Conservation (phyloP, 2,888 invertebrate species). For the Cephus rjabovi region DNA sequence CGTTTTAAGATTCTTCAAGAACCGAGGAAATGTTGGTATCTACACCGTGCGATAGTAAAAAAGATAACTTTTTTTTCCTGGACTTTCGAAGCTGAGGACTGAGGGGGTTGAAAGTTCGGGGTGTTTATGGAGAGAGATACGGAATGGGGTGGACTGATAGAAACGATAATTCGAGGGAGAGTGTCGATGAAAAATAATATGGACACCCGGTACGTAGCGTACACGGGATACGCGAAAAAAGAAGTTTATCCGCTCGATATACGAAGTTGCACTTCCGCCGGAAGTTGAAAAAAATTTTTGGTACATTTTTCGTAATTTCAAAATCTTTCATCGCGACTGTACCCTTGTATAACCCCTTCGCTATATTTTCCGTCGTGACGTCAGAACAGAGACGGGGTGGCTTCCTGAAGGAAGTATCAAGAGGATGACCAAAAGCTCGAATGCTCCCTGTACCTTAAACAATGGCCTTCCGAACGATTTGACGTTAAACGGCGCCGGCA, state of each 20-base stretch:
- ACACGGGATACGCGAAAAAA: background rate
- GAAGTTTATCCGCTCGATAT: background rate
- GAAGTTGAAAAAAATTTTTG: background rate
- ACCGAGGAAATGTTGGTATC: background rate
- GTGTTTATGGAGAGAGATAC: background rate
- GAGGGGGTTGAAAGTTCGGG: background rate
- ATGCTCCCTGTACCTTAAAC: constrained; percentile 55
- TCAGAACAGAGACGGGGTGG: constrained; percentile 16
- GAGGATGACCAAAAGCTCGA: constrained; percentile 57
- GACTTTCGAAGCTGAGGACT: background rate
- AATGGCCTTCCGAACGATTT: constrained; percentile 65
- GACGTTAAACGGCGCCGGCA: constrained; percentile 55
- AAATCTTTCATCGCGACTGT: background rate
- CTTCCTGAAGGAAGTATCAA: constrained; percentile 39
- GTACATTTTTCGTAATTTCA: background rate
- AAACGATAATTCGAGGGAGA: background rate
- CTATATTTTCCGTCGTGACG: background rate
- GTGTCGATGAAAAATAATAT: background rate
- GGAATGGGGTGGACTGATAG: background rate
- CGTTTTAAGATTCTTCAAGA: background rate
- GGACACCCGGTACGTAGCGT: background rate
- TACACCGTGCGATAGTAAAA: background rate
- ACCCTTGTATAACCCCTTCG: background rate
- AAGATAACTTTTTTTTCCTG: background rate
- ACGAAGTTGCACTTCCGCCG: background rate